phyloP scores from a whole-genome alignment of 2,888 invertebrate species.

The Epistrophe eligans region DNA sequence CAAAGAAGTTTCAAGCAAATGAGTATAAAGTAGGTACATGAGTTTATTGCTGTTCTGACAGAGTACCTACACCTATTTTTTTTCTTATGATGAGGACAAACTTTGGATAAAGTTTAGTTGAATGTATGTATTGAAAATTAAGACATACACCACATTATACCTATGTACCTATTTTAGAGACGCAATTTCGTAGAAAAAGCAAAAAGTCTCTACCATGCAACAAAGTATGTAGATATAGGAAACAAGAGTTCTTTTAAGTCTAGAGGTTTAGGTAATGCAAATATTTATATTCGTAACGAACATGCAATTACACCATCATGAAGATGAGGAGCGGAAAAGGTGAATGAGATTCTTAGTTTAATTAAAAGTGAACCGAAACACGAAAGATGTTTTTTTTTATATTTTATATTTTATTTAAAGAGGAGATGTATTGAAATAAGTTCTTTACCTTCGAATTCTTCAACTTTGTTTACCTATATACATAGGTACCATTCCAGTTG shows the following conservation, averaged over 20 bases:
- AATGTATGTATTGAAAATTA: slow-evolving; percentile 52
- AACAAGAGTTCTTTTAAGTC: slow-evolving; percentile 26
- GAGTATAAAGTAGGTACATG: slow-evolving; percentile 1
- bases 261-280: slow-evolving; percentile 46
- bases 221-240: not conserved
- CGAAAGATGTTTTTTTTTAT: slow-evolving; percentile 2
- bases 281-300: slow-evolving; percentile 71
- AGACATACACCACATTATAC: slow-evolving; percentile 31
- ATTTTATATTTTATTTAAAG: slow-evolving; percentile 2
- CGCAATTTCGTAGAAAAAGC: slow-evolving; percentile 1
- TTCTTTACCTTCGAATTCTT: not conserved
- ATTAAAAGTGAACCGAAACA: slow-evolving; percentile 63
- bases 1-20: not conserved
- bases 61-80: slow-evolving; percentile 22
- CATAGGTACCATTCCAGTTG: not conserved
- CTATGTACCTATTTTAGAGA: not conserved
- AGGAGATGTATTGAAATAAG: slow-evolving; percentile 6
- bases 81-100: slow-evolving; percentile 20
- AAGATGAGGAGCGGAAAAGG: slow-evolving; percentile 35
- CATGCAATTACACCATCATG: slow-evolving; percentile 54
- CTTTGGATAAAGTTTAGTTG: slow-evolving; percentile 43
- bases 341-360: slow-evolving; percentile 59
- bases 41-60: not conserved
- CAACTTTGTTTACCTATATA: no score
- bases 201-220: not conserved